These are phyloP conservation scores for Glossophaga mutica DNA, from an alignment of 2,797 vertebrate genomes.

Conservation along the genomic window DNA sequence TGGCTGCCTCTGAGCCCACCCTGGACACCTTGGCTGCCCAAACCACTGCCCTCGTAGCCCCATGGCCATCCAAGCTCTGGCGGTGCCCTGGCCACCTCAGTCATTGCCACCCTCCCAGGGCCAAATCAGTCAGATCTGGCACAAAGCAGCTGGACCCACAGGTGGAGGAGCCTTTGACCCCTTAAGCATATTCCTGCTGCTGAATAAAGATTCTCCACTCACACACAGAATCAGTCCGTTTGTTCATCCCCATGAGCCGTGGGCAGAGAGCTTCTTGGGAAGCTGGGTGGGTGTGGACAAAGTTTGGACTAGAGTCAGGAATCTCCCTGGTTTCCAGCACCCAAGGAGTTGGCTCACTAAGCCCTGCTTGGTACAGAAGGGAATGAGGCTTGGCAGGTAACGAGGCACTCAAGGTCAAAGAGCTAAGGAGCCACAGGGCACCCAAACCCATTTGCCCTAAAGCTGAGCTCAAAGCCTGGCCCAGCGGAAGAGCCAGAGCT, in stretches of 20 bases:
- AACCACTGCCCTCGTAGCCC: neutral
- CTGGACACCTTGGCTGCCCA: neutral
- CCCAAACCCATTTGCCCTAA: neutral
- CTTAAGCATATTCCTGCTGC: neutral
- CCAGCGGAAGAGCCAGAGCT: neutral
- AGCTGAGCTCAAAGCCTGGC: neutral
- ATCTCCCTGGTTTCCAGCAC: neutral
- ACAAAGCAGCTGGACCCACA: neutral
- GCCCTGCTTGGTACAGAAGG: neutral
- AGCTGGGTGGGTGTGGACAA: neutral
- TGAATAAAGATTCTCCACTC: constrained; percentile 47
- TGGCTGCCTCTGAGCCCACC: constrained; percentile 20
- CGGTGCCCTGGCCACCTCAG: neutral
- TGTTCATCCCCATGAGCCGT: neutral
- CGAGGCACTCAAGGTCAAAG: neutral
- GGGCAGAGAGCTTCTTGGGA: neutral
- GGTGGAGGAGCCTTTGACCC: neutral
- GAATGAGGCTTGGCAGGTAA: neutral
- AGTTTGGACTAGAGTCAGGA: neutral
- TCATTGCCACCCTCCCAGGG: neutral
- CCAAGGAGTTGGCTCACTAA: neutral
- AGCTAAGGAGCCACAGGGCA: neutral
- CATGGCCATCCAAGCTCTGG: neutral
- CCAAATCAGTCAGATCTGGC: neutral
- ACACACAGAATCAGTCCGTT: neutral